Conservation (phyloP, 2,888 invertebrate species). For the Dione juno region DNA sequence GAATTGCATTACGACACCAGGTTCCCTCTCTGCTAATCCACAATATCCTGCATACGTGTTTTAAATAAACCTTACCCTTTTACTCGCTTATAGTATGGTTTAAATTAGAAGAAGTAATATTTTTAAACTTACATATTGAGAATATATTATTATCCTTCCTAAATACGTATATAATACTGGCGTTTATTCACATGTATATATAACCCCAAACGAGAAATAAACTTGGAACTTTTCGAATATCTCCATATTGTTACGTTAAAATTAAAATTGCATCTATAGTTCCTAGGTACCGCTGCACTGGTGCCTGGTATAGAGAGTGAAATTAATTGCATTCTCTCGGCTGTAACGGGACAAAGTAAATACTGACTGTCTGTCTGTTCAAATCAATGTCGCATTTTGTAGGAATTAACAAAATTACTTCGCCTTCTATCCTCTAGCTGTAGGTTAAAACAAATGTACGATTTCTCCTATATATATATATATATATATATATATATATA, state of each 20-base stretch:
- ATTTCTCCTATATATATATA: slow-evolving; percentile 7
- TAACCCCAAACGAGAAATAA: too few relatives aligned
- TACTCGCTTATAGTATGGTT: too few relatives aligned
- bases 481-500: too few relatives aligned
- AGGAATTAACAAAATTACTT: slow-evolving; percentile 10
- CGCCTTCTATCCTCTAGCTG: slow-evolving; percentile 18
- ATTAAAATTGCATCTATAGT: not conserved
- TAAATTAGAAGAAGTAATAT: too few relatives aligned
- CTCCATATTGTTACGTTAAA: not conserved
- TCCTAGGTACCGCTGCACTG: not conserved
- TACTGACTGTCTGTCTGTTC: slow-evolving; percentile 5
- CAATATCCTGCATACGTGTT: too few relatives aligned
- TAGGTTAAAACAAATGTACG: slow-evolving; percentile 12
- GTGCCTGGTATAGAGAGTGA: not conserved
- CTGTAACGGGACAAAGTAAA: slow-evolving; percentile 19
- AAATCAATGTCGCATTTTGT: slow-evolving; percentile 12
- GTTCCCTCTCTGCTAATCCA: too few relatives aligned
- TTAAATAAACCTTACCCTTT: too few relatives aligned
- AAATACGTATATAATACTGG: too few relatives aligned
- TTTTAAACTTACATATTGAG: too few relatives aligned
- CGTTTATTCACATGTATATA: too few relatives aligned
- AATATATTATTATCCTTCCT: too few relatives aligned
- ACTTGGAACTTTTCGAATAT: not conserved
- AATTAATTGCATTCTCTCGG: not conserved
- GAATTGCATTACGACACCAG: too few relatives aligned